Evolutionary conservation across 2,797 vertebrate species (phyloP).

Genomic region (Characodon lateralis): DNA sequence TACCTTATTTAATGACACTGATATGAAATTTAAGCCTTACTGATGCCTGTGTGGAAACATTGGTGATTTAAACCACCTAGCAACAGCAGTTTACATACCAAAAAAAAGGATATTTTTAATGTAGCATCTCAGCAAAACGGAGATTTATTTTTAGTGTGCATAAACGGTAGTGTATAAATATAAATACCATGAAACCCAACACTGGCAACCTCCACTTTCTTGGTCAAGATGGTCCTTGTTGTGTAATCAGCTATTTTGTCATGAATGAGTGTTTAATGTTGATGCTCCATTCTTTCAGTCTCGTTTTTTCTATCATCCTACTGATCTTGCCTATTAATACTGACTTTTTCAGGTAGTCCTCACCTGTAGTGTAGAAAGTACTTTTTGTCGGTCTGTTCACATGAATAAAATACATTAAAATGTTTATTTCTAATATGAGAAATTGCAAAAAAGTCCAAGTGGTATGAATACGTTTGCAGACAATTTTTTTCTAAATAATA

Average conservation of each 20-base stretch:
- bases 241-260: not conserved
- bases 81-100: not conserved
- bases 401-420: too few species aligned
- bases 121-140: too few species aligned
- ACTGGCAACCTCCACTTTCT: not conserved
- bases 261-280: not conserved
- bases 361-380: too few species aligned
- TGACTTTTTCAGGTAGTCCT: too few species aligned
- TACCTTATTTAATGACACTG: not conserved
- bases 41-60: not conserved
- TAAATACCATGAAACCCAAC: not conserved
- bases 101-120: not conserved
- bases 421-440: not conserved
- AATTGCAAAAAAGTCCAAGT: not conserved
- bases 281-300: too few species aligned
- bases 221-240: too few species aligned
- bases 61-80: not conserved
- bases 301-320: too few species aligned
- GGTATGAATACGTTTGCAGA: not conserved
- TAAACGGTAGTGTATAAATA: not conserved
- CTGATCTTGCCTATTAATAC: too few species aligned
- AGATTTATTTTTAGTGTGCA: not conserved
- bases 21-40: not conserved
- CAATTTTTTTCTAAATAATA: not conserved
- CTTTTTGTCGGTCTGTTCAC: too few species aligned